Evolutionary conservation across 2,888 invertebrate species (phyloP), one percentile per base, ranked within the genome.

Genomic region (Vanessa cardui): DNA sequence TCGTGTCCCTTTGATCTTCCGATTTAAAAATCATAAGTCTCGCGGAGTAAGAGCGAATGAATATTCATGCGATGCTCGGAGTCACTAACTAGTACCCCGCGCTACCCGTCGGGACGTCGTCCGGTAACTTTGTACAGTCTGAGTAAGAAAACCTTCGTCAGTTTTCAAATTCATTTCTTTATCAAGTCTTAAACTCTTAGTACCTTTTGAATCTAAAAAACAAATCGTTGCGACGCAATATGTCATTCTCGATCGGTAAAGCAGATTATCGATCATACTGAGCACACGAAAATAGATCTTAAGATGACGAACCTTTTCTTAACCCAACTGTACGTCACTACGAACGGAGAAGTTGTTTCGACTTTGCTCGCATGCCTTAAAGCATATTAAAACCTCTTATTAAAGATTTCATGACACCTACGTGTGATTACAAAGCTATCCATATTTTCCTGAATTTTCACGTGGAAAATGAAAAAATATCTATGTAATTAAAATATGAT

Each of bases 21-120:
- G 33, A 39, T 56, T 56, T 56, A 56, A 56, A 56, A 56, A 56
- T 56, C 56, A 56, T 56, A 56, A 56, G 56, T 56, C 56, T 26
- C 33, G 39, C 56, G 39, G 1, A 56, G 56, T 56, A 33, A 33
- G 56, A 33, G 56, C 33, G 26, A 56, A 56, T 56, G 56, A 56
- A 56, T 56, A 56, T 56, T 56, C 56, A 56, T 18, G 18, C 56
- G 56, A 4, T 12, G 56, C 39, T 56, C 56, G 39, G 56, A 56
- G 56, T 33, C 56, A n/a, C 56, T 56, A 39, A 56, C 56, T 56
- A 56, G 39, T 20, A 8, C 9, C 33, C 33, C 33, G 18, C 56
- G 31, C 16, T 39, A 18, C 33, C 39, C 39, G 16, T 39, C 39
- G 39, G 56, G 56, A 39, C 39, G 12, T 20, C 21, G n/a, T 33